Evolutionary conservation across 2,113 vertebrate species (phyloP), one percentile per base, ranked within the genome.

Genomic region (Oryzias javanicus): DNA sequence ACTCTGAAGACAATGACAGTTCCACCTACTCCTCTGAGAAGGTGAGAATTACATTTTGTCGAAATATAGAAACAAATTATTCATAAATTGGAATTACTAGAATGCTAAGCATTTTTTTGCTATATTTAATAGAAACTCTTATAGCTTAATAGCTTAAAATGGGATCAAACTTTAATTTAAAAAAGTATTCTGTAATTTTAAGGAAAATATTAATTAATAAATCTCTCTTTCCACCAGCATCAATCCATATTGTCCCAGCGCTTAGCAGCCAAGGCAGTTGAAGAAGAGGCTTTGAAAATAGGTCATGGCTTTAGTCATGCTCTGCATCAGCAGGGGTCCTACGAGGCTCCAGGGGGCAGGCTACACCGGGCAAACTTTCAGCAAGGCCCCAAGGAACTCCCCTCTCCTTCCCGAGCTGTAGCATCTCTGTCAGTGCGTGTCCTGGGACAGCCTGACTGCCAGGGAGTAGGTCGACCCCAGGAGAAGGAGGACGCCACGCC

Each of bases 381-480:
- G 14, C 79, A 70, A 8, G 82, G 82, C 47, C 88, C 84, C 2
- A 87, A 89, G 42, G 89, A 91, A 56, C 82, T 84, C n/a, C 85
- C 88, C 0, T 90, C 91, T 27, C 91, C 91, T 22, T 87, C 88
- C 2, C 87, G 90, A 0, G 91, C 91, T 1, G 90, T 93, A 7
- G 91, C 91, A 19, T 93, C 91, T 5, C 79, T 93, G 60, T 93
- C 91, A 0, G 91, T 93, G 60, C 91, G 91, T 0, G 91, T 92
- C 24, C 66, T 92, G 27, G 90, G 88, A 35, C 87, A 91, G 67
- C 89, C 89, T 0, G 89, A 90, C 27, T 78, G 72, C 53, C 89
- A 91, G 60, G 89, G 86, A 5, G 61, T 85, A 25, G 70, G 88
- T 14, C 73, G 80, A 15, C 59, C 82, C 55, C 87, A 88, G 62